Base-by-base conservation (phyloP, 2,113 vertebrate genomes). In the Phaethornis superciliosus region DNA sequence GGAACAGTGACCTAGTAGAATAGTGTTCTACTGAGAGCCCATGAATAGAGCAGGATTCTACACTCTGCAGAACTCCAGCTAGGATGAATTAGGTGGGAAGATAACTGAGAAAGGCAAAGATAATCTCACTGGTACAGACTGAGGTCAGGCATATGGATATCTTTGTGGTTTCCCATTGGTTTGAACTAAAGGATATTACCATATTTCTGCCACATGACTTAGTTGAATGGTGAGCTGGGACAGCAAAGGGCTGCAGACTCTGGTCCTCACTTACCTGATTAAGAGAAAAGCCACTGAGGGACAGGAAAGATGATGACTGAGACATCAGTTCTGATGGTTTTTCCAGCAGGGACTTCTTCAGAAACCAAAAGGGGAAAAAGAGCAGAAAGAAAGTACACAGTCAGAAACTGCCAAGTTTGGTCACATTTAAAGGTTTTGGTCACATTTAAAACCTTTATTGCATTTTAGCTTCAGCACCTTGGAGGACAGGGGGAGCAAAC, bases 261-360 rank as follows among this genome's bases (percentile, higher is more conserved):
- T 21, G 20, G 32, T 70, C 42, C 28, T 65, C n/a, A 81, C 96
- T 82, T 92, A 99, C 99, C 99, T 99, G 99, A 97, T 98, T 98
- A 70, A 99, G 98, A 82, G 99, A 98, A 98, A 99, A 99, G 79
- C 98, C 99, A 37, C 98, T 98, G 33, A 99, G 98, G 56, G 99
- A 98, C 94, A 99, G 98, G 91, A 99, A 98, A 88, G 99, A 98
- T 1, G 99, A 98, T 2, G 99, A 98, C 79, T 99, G 99, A 87
- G 98, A 95, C 94, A 98, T 97, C 88, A 98, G 91, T 78, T 99
- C 99, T 13, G 98, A 98, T 35, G 98, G 98, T 94, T 99, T 98
- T 94, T 99, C 99, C 97, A 99, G 93, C 95, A 99, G 97, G 90
- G 98, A 98, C 97, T 99, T 99, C 97, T 98, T 98, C 86, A 96